These are phyloP conservation scores for Xerus inauris DNA, from an alignment of 2,113 vertebrate genomes.

Conservation along the genomic window DNA sequence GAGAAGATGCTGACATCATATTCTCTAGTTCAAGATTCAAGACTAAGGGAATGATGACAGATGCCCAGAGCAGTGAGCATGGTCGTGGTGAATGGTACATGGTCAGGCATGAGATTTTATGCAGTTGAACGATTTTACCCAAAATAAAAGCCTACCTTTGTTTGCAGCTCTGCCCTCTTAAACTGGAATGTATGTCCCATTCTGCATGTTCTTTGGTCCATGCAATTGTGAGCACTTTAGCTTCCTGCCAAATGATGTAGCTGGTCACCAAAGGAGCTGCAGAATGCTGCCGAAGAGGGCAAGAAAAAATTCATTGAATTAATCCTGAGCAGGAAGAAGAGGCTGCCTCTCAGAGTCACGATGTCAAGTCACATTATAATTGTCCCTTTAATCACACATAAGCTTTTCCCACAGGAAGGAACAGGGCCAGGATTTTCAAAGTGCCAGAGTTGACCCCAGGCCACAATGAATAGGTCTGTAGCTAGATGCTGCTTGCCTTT, in stretches of 20 bases:
- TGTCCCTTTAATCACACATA: conserved; percentile 63
- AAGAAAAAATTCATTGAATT: conserved; percentile 27
- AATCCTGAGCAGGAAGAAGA: conserved; percentile 35
- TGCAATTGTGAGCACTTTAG: background rate
- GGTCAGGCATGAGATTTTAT: background rate
- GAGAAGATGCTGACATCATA: background rate
- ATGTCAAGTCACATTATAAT: conserved; percentile 68
- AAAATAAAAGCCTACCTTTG: conserved; percentile 57
- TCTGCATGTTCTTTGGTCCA: conserved; percentile 1
- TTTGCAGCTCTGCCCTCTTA: conserved; percentile 52
- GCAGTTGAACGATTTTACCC: background rate
- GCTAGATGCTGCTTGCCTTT: background rate
- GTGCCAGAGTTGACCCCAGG: background rate
- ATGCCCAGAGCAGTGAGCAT: too few species aligned
- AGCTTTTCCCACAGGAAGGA: conserved; percentile 73
- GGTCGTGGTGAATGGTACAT: background rate
- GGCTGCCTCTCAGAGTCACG: conserved; percentile 63
- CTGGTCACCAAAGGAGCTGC: conserved; percentile 42
- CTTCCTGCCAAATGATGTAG: conserved; percentile 1
- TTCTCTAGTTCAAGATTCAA: background rate
- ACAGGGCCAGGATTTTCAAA: conserved; percentile 25
- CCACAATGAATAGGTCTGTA: background rate
- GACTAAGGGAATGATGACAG: background rate
- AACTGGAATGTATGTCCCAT: background rate
- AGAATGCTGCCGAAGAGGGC: conserved; percentile 12